Evolutionary conservation across 2,113 vertebrate species (phyloP).

Genomic region (Cephalopterus ornatus): DNA sequence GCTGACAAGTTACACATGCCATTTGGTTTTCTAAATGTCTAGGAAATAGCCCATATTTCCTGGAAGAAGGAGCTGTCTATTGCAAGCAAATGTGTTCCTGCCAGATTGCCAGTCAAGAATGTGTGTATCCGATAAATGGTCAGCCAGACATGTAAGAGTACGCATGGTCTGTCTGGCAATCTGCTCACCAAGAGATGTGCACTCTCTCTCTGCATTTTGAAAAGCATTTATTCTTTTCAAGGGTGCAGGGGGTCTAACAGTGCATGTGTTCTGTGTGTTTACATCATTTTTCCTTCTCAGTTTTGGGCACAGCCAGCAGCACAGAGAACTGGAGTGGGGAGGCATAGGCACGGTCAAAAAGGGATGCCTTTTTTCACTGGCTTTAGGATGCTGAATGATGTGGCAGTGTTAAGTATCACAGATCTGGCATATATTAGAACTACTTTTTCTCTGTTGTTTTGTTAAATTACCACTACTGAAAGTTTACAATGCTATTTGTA

Average conservation of each 20-base stretch:
- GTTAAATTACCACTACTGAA: not conserved
- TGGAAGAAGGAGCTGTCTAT: not conserved
- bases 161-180: not conserved
- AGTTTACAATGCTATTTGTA: not conserved
- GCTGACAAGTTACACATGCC: not conserved
- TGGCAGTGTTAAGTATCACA: not conserved
- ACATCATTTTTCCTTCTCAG: not conserved
- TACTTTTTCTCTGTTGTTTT: not conserved
- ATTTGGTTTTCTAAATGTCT: not conserved
- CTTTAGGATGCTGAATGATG: not conserved
- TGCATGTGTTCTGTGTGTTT: not conserved
- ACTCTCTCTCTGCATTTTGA: fast-evolving
- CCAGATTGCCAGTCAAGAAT: not conserved
- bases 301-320: not conserved
- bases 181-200: not conserved
- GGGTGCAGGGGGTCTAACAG: not conserved
- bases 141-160: not conserved
- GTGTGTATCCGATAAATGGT: not conserved
- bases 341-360: not conserved
- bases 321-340: not conserved
- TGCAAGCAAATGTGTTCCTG: not conserved
- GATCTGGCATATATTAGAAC: not conserved
- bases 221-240: not conserved
- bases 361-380: not conserved
- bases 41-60: not conserved